Base-by-base conservation (phyloP, 23 tunicate species). In the Trididemnum miniatum region DNA sequence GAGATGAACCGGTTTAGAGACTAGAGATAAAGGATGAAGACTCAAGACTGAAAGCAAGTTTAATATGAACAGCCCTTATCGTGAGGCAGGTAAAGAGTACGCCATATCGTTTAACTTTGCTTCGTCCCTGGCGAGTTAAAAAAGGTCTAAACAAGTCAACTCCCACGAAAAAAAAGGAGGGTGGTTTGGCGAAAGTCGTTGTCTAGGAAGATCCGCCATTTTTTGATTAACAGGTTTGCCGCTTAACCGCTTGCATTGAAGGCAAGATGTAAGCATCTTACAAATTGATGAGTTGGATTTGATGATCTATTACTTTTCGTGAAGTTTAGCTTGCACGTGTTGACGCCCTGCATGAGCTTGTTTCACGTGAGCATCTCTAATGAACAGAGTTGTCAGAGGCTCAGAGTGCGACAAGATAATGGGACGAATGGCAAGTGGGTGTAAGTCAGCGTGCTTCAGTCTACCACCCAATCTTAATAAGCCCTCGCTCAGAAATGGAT, bases 1-100 rank as follows among this genome's bases (percentile, higher is more conserved):
- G 34, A 25, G 12, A 39, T 23, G 36, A 82, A 82, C 28, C 86
- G 26, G 4, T 25, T 31, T 44, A 82, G 37, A 5, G 79, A 79
- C 32, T 36, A n/a, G n/a, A 26, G 27, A 82, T 71, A 38, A 82
- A 71, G 3, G 79, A 39, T n/a, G 38, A 35, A 0, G 79, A 57
- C 0, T 23, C 33, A 15, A 82, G 29, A 62, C 29, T 62, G 22
- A 25, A 62, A 26, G 67, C 67, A 12, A 62, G 25, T 62, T 62
- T 26, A 12, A 62, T 62, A 25, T 62, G 67, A 62, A n/a, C 4
- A 12, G 67, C 67, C 15, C 67, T 4, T 20, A n/a, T 62, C 4
- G 26, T 62, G 15, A 25, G 22, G 67, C 67, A 62, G 20, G 67
- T 62, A 62, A n/a, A 62, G 4, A 62, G 15, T 4, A 62, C 26